A percentile compares a stretch with the other conserved stretches of the same genome.
These are phyloP conservation scores for Panagrolaimus sp. DNA, from an alignment of 1,140 invertebrate species.

Conservation along the genomic window DNA sequence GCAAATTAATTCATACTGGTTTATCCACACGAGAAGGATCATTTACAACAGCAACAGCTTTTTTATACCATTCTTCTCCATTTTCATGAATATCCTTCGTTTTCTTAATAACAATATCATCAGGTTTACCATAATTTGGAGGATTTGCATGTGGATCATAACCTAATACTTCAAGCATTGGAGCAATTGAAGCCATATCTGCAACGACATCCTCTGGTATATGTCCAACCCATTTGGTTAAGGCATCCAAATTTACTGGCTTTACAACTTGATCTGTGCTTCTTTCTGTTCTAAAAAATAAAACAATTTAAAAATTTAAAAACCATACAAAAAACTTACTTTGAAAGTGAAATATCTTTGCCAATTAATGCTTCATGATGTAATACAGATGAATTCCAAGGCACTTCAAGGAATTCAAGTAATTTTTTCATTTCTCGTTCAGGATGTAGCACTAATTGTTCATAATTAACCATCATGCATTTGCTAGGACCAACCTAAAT, in stretches of 20 bases:
- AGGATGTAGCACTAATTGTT: slow-evolving; percentile 90
- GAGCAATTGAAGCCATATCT: slow-evolving; percentile 53
- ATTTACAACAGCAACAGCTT: slow-evolving; percentile 44
- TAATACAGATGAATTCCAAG: slow-evolving; percentile 89
- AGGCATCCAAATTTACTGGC: slow-evolving; percentile 88
- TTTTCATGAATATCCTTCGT: slow-evolving; percentile 66
- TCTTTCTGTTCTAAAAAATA: slow-evolving; percentile 76
- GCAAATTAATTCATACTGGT: slow-evolving; percentile 14
- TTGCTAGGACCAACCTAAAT: slow-evolving; percentile 72
- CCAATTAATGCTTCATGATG: slow-evolving; percentile 96
- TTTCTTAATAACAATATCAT: slow-evolving; percentile 76
- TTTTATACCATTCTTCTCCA: slow-evolving; percentile 60
- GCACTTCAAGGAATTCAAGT: slow-evolving; percentile 80
- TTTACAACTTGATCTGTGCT: slow-evolving; percentile 98
- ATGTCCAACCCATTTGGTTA: slow-evolving; percentile 90
- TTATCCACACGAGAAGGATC: slow-evolving; percentile 34
- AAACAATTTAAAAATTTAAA: not conserved
- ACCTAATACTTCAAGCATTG: slow-evolving; percentile 51
- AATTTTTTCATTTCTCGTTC: slow-evolving; percentile 81
- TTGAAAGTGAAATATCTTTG: slow-evolving; percentile 77
- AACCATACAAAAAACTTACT: slow-evolving; percentile 69
- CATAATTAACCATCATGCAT: slow-evolving; percentile 88
- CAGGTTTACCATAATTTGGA: slow-evolving; percentile 81
- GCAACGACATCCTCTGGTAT: slow-evolving; percentile 81
- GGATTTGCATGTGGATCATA: slow-evolving; percentile 69